phyloP scores from a whole-genome alignment of 2,113 vertebrate genomes.

The Poeciliopsis prolifica region DNA sequence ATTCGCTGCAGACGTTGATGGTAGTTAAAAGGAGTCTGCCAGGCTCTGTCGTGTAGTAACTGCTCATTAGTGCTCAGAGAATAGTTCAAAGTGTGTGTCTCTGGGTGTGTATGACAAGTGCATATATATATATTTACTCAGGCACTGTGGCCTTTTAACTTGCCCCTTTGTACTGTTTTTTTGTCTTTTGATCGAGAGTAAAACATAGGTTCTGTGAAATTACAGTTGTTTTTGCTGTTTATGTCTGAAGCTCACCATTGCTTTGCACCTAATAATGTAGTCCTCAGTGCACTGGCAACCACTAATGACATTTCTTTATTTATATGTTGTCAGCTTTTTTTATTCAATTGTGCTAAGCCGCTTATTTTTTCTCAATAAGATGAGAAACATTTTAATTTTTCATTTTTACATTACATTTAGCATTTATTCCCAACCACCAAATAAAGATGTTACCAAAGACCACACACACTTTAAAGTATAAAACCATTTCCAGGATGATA shows the following conservation, averaged over 20 bases:
- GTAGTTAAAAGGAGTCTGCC: conserved; percentile 40
- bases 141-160: conserved; percentile 9
- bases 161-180: neutral
- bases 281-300: neutral
- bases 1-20: conserved; percentile 11
- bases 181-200: conserved; percentile 1
- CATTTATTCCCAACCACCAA: too few relatives aligned
- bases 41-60: conserved; percentile 34
- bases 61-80: conserved; percentile 36
- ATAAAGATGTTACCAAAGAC: too few relatives aligned
- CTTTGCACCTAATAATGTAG: conserved; percentile 9
- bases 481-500: too few relatives aligned
- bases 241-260: conserved; percentile 13
- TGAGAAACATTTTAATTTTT: too few relatives aligned
- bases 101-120: conserved; percentile 22
- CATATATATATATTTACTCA: conserved; percentile 15
- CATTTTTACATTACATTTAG: too few relatives aligned
- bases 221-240: conserved; percentile 31
- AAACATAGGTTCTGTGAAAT: conserved; percentile 13
- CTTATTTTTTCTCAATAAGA: too few relatives aligned
- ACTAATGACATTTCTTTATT: neutral
- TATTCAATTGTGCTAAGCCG: too few relatives aligned
- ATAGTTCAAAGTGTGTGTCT: conserved; percentile 36
- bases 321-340: too few relatives aligned
- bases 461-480: too few relatives aligned